Evolutionary conservation across 1,140 invertebrate genomes (phyloP), one percentile per base, ranked within the genome.

Genomic region (Coptotermes formosanus): DNA sequence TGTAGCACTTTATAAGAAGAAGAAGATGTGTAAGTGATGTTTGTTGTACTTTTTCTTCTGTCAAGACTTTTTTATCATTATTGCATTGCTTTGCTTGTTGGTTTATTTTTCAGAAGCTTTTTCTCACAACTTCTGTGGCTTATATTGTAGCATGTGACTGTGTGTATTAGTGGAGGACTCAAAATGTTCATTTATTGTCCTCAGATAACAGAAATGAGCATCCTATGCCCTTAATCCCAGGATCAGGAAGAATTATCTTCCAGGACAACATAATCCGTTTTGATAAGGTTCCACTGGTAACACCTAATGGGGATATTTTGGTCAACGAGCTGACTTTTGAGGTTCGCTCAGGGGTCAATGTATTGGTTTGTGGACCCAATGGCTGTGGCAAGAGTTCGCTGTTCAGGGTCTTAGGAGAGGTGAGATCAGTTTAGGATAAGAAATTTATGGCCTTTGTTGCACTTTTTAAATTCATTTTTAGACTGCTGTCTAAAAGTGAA

Each of bases 331-430:
- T 99, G 6, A 94, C 93, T 83, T 98, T 99, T 89, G 97, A 98
- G 93, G 97, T 98, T 14, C 95, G 94, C 91, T 98, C 98, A 0
- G 98, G 98, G 45, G 96, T 96, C 91, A 99, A 99, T 92, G 98
- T 99, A 0, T 91, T 99, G 9, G 97, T 99, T 1, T 99, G 97
- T 92, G 98, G 98, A 0, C 98, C 98, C 25, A 99, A 99, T 90
- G 98, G 98, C 2, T 99, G 98, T 92, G 98, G 98, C 82, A 99
- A 99, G 92, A 98, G 97, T 87, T 98, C 97, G 9, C 92, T 99
- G 86, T 99, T 99, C 92, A 93, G 98, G 87, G 96, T 98, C 89
- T 92, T 99, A 7, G 98, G 98, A 81, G 98, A 98, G 91, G 94
- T 95, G 90, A 90, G 88, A 38, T 38, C 75, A 84, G 32, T 84